phyloP scores from a whole-genome alignment of 2,888 invertebrate species.

The Eupeodes luniger region DNA sequence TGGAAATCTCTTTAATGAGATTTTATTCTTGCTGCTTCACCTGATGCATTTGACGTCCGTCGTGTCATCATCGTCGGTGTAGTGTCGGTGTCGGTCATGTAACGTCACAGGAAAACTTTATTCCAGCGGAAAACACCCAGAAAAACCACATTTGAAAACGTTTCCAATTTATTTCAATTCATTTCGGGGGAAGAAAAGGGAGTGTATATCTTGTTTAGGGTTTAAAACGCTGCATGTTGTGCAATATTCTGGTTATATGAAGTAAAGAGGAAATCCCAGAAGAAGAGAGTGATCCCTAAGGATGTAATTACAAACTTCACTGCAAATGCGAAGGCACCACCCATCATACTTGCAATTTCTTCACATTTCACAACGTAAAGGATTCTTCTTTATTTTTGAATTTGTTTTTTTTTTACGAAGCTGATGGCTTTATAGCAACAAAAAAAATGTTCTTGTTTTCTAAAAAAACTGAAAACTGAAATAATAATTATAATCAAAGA shows the following conservation, averaged over 20 bases:
- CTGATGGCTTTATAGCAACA: background rate
- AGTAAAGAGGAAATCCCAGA: constrained; percentile 51
- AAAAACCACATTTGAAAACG: constrained; percentile 49
- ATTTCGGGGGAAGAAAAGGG: constrained; percentile 28
- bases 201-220: constrained; percentile 47
- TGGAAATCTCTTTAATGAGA: constrained; percentile 61
- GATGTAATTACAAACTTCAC: constrained; percentile 73
- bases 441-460: constrained; percentile 36
- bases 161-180: constrained; percentile 68
- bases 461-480: constrained; percentile 59
- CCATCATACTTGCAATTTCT: constrained; percentile 18
- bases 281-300: constrained; percentile 56
- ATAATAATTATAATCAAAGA: constrained; percentile 72
- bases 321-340: constrained; percentile 48
- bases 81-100: too few relatives aligned
- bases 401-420: background rate
- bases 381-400: background rate
- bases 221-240: background rate
- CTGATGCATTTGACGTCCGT: background rate
- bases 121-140: constrained; percentile 18
- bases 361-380: background rate
- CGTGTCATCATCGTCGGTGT: too few relatives aligned
- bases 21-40: constrained; percentile 9
- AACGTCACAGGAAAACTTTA: constrained; percentile 11
- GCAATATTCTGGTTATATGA: background rate